These are phyloP conservation scores for Scolanthus callimorphus DNA, from an alignment of 92 coral and sea anemone genomes.

Conservation along the genomic window DNA sequence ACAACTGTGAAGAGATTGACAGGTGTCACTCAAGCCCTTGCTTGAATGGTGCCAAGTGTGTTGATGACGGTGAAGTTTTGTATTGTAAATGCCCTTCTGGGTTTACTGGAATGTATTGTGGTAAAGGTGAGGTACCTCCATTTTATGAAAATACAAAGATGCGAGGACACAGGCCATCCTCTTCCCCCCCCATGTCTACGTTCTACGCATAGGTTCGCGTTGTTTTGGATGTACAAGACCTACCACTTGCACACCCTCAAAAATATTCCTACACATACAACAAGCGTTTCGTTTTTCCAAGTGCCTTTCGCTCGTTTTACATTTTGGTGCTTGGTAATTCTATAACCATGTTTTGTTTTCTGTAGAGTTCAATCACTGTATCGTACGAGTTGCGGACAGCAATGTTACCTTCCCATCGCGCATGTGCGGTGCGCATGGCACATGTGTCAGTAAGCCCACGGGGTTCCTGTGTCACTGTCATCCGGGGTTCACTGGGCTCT, in stretches of 20 bases:
- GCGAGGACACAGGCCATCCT: too few relatives aligned
- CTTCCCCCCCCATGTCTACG: too few relatives aligned
- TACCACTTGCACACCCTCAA: too few relatives aligned
- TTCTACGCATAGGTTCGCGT: too few relatives aligned
- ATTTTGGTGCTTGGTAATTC: too few relatives aligned
- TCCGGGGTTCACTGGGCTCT: constrained; percentile 79
- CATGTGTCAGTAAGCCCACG: constrained; percentile 52
- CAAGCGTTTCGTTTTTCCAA: too few relatives aligned
- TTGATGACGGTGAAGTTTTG: constrained; percentile 41
- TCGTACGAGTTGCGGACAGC: constrained; percentile 69
- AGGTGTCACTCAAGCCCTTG: constrained; percentile 74
- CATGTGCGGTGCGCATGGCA: constrained; percentile 71
- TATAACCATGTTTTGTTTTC: too few relatives aligned
- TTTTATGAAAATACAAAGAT: too few relatives aligned
- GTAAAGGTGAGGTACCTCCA: constrained; percentile 50
- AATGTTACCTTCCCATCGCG: constrained; percentile 71
- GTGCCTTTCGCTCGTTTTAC: too few relatives aligned
- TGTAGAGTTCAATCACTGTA: constrained; percentile 71
- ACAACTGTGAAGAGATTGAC: constrained; percentile 54
- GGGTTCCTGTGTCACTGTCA: constrained; percentile 71
- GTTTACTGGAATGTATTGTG: constrained; percentile 53
- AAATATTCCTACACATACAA: too few relatives aligned
- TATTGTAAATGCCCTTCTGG: constrained; percentile 70
- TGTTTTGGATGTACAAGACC: too few relatives aligned
- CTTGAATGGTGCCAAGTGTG: constrained; percentile 60